Evolutionary conservation across 2,888 invertebrate genomes (phyloP), one percentile per base, ranked within the genome.

Genomic region (Papilio gigon): DNA sequence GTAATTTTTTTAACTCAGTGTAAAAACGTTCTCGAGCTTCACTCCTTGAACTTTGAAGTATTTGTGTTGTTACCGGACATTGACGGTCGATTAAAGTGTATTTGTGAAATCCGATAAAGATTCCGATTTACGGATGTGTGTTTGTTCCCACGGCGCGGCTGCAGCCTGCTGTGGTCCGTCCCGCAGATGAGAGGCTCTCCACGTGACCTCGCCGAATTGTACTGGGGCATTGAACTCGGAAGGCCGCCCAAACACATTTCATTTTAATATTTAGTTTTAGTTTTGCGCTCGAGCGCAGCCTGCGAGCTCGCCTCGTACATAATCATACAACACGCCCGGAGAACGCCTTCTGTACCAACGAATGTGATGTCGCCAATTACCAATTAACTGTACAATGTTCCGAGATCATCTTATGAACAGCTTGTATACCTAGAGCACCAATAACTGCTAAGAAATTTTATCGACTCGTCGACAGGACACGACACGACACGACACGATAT

Each of bases 81-180:
- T 53, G n/a, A 30, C 30, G 53, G 30, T 53, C 53, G 53, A 53
- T 53, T 53, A 53, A 53, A 53, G 30, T n/a, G 17, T 53, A 30
- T 53, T 53, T 9, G 8, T 53, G 30, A 30, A 44, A 30, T 33
- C 8, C 14, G 14, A 47, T 30, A 47, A 47, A 50, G 22, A 33
- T 47, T 63, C n/a, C 12, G 47, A 30, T 42, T 6, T 47, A 30
- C 44, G 47, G 62, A 20, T 27, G 14, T 20, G 14, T 20, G 30
- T 44, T 35, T 17, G 65, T 67, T 67, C 67, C 53, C 67, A 67
- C 67, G 67, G 20, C 47, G 11, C 44, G 9, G 20, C 20, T 17
- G 47, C 20, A 0, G 20, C 20, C 47, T 4, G 40, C n/a, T n/a
- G 47, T 12, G 2, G 22, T 20, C 22, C 22, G 47, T 6, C 22